Evolutionary conservation across 2,888 invertebrate species (phyloP), one percentile per base, ranked within the genome.

Genomic region (Epirrhoe alternata): DNA sequence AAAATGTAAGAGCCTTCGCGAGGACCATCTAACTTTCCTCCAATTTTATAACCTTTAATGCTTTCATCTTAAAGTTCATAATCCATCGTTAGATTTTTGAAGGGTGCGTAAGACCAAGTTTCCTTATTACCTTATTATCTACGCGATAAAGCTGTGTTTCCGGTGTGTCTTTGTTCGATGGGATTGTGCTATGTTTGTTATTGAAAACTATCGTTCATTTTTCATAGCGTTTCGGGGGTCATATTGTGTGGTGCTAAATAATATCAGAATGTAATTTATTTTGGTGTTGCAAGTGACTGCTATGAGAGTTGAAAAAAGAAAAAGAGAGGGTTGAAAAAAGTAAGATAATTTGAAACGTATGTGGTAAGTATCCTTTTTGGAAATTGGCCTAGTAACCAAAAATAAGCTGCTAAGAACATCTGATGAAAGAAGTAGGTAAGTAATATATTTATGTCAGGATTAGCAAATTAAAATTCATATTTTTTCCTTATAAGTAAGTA

Each of bases 151-250:
- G 24, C 5, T 59, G 24, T 66, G 14, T 59, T 57, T 68, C 0
- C 12, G 17, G 16, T 16, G 12, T 7, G 0, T 6, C 6, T n/a
- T 6, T 24, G 35, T 61, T 54, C 12, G 0, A 5, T 16, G 31
- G 24, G 12, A 51, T 68, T 33, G 53, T 6, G 33, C 33, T 56
- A 30, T 16, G 17, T 59, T 71, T 70, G 77, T 68, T 54, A 64
- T 63, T 69, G 65, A 68, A 77, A 78, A 81, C 78, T 79, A 76
- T 77, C 78, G 77, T 80, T 83, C 83, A 85, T 85, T 84, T 84
- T 84, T 85, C 85, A 74, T 78, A 77, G 73, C 78, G 75, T 77
- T 80, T 80, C 77, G 77, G 77, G 74, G 76, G 77, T 77, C 75
- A 70, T 77, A 75, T 77, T 78, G 74, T 74, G 69, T 68, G 69